These are phyloP conservation scores for Brenthis hecate DNA, from an alignment of 2,888 invertebrate genomes.

Conservation along the genomic window DNA sequence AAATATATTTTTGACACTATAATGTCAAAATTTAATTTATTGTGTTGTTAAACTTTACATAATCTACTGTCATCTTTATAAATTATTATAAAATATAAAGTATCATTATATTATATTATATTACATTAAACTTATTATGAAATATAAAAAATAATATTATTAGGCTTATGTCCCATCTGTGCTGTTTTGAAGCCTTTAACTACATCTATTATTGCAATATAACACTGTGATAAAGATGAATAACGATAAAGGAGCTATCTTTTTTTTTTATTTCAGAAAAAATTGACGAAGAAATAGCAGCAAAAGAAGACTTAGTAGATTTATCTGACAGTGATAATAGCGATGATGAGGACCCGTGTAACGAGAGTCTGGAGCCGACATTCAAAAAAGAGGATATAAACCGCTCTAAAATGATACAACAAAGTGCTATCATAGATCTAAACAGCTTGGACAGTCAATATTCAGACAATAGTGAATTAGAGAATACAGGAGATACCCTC, in stretches of 20 bases:
- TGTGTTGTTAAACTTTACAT: no score
- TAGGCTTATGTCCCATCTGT: no score
- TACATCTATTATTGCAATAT: no score
- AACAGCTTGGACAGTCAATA: constrained; percentile 36
- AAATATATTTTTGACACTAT: no score
- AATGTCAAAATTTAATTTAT: no score
- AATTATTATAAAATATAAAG: no score
- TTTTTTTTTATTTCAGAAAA: constrained; percentile 55
- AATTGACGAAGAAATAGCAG: constrained; percentile 46
- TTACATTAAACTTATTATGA: no score
- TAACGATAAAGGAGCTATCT: background rate
- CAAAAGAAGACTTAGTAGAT: constrained; percentile 48
- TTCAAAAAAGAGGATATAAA: constrained; percentile 61
- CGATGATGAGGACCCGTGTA: constrained; percentile 52
- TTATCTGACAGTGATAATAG: constrained; percentile 55
- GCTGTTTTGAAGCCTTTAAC: no score
- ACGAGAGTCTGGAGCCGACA: constrained; percentile 66
- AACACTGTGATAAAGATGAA: no score
- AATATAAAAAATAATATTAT: no score
- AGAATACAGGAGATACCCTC: constrained; percentile 48
- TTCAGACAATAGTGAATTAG: constrained; percentile 45
- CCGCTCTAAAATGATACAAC: constrained; percentile 48
- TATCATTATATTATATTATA: no score
- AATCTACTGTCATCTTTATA: no score
- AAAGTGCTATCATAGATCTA: constrained; percentile 39